These are phyloP conservation scores for Pantherophis alleghaniensis DNA, from an alignment of 2,797 vertebrate genomes.

Conservation along the genomic window DNA sequence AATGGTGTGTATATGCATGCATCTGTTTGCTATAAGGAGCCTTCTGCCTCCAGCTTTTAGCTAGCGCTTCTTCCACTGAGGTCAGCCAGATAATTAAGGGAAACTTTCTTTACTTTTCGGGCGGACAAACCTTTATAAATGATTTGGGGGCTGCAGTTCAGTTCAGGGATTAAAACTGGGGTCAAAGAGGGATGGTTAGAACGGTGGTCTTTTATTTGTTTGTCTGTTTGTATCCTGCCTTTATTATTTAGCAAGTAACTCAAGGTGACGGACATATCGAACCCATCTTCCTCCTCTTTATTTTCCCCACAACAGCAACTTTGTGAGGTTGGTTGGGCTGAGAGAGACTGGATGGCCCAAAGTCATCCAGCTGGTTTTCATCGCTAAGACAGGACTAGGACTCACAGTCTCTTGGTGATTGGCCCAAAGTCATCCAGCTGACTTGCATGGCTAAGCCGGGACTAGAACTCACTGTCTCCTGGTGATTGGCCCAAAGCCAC, in stretches of 20 bases:
- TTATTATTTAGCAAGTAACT: neutral
- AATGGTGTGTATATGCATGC: too few relatives aligned
- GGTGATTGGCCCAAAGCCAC: too few relatives aligned
- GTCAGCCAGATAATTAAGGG: conserved; percentile 74
- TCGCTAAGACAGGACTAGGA: too few relatives aligned
- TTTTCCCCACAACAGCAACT: neutral
- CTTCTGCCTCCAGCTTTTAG: conserved; percentile 67
- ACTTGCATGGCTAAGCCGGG: too few relatives aligned
- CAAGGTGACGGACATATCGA: neutral
- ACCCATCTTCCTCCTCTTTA: neutral
- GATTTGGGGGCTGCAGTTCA: conserved; percentile 9
- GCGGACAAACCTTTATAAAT: conserved; percentile 68
- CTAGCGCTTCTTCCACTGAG: conserved; percentile 53
- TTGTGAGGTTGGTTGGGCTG: neutral
- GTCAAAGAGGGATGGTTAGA: neutral
- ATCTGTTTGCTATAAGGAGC: conserved; percentile 52
- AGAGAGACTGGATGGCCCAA: neutral
- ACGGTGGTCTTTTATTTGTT: neutral
- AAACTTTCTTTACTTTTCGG: conserved; percentile 64
- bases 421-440: too few relatives aligned
- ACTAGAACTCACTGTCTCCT: too few relatives aligned
- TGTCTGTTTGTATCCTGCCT: neutral
- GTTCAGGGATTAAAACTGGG: neutral
- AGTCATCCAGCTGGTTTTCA: neutral
- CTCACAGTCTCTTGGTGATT: too few relatives aligned